Evolutionary conservation across 2,113 vertebrate genomes (phyloP).

Genomic region (Toxotes jaculatrix): DNA sequence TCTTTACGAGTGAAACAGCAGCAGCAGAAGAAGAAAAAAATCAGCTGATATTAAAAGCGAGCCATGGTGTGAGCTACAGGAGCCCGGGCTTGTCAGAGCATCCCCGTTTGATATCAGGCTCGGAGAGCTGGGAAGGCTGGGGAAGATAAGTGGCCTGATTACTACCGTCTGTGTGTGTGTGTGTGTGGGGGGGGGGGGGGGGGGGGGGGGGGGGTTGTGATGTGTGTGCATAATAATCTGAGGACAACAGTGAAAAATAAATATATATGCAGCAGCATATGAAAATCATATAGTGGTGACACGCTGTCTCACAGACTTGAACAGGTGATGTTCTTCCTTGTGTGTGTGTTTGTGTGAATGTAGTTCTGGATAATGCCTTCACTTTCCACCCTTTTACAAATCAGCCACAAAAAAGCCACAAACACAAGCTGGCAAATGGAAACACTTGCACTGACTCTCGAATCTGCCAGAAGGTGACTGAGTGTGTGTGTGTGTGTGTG

Average conservation of each 20-base stretch:
- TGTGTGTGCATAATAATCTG: constrained; percentile 39
- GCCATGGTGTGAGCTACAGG: constrained; percentile 59
- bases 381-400: neutral
- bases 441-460: neutral
- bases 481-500: constrained; percentile 5
- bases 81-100: constrained; percentile 62
- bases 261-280: constrained; percentile 22
- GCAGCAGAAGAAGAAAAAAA: constrained; percentile 32
- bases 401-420: neutral
- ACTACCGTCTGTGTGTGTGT: constrained; percentile 24
- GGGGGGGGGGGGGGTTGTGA: neutral
- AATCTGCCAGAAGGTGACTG: neutral
- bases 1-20: constrained; percentile 52
- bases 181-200: neutral
- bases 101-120: constrained; percentile 68
- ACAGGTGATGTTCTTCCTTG: neutral
- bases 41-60: constrained; percentile 72
- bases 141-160: constrained; percentile 69
- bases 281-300: constrained; percentile 9
- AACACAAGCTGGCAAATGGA: constrained; percentile 6
- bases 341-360: neutral
- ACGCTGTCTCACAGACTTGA: neutral
- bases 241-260: constrained; percentile 1
- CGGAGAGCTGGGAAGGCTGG: constrained; percentile 55
- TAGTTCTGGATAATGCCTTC: neutral